Conservation (phyloP, 2,888 invertebrate species). For the Tholera decimalis region DNA sequence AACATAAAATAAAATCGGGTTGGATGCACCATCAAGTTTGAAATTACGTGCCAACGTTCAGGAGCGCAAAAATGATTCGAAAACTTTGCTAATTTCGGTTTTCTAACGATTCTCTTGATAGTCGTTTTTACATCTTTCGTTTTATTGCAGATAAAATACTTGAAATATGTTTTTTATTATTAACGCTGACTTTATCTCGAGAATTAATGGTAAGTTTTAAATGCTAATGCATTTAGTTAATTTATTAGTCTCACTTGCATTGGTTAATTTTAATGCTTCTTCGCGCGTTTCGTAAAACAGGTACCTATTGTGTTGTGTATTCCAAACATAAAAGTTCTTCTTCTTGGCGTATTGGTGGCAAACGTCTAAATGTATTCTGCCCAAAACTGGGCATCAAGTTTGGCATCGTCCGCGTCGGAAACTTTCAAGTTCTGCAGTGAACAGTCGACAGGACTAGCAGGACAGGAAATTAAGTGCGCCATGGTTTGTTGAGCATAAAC, state of each 20-base stretch:
- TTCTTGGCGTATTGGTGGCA: too few relatives aligned
- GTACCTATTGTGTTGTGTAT: background rate
- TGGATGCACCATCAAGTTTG: conserved; percentile 29
- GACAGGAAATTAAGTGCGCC: too few relatives aligned
- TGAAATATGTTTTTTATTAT: conserved; percentile 12
- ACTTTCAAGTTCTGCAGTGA: too few relatives aligned
- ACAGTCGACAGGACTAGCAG: too few relatives aligned
- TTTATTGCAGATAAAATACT: conserved; percentile 21
- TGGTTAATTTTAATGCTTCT: background rate
- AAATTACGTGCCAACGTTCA: conserved; percentile 36
- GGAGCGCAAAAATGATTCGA: conserved; percentile 39
- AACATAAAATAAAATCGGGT: conserved; percentile 14
- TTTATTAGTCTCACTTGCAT: background rate
- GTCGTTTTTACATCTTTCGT: conserved; percentile 34
- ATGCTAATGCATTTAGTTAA: conserved; percentile 3
- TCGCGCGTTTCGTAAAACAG: background rate
- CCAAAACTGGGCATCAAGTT: too few relatives aligned
- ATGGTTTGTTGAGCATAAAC: too few relatives aligned
- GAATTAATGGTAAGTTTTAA: background rate
- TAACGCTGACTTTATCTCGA: background rate
- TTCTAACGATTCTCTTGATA: conserved; percentile 24
- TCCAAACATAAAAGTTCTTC: background rate
- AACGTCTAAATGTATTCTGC: too few relatives aligned
- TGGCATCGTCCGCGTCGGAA: too few relatives aligned
- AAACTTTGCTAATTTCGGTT: conserved; percentile 58